Conservation (phyloP, 2,113 vertebrate species). For the Oryzias javanicus region DNA sequence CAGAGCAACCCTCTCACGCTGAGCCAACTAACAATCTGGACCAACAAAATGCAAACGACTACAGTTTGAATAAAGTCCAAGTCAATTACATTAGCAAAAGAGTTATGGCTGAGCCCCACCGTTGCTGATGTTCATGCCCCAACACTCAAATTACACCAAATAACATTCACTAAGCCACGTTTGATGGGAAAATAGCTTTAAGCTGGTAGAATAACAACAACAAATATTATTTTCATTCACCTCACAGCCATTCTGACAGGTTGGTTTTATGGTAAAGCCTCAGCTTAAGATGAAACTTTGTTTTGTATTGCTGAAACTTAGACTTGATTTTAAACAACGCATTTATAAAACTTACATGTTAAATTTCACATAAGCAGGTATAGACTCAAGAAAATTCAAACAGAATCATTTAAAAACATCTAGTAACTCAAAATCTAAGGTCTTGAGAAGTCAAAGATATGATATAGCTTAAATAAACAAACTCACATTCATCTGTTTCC, state of each 20-base stretch:
- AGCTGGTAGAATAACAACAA: background rate
- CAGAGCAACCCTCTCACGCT: background rate
- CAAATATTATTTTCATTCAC: no score
- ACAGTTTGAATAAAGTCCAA: constrained; percentile 8
- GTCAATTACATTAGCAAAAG: constrained; percentile 16
- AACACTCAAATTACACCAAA: background rate
- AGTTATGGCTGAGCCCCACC: constrained; percentile 1
- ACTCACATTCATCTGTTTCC: constrained; percentile 41
- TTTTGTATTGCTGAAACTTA: no score
- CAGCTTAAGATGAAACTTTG: no score
- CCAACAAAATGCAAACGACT: constrained; percentile 8
- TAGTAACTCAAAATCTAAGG: constrained; percentile 5
- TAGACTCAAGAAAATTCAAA: constrained; percentile 3
- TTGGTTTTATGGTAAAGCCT: no score
- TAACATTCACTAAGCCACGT: background rate
- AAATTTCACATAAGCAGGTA: background rate
- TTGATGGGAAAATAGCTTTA: background rate
- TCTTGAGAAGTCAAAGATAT: background rate
- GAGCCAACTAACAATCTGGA: background rate
- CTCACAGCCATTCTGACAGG: no score
- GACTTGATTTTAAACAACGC: background rate
- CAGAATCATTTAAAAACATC: background rate
- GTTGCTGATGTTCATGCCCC: background rate
- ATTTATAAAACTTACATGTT: background rate
- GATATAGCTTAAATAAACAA: background rate